Percentiles rank a stretch among this genome's conserved stretches.
Conservation (phyloP, 2,797 vertebrate species). For the Aplochiton taeniatus region DNA sequence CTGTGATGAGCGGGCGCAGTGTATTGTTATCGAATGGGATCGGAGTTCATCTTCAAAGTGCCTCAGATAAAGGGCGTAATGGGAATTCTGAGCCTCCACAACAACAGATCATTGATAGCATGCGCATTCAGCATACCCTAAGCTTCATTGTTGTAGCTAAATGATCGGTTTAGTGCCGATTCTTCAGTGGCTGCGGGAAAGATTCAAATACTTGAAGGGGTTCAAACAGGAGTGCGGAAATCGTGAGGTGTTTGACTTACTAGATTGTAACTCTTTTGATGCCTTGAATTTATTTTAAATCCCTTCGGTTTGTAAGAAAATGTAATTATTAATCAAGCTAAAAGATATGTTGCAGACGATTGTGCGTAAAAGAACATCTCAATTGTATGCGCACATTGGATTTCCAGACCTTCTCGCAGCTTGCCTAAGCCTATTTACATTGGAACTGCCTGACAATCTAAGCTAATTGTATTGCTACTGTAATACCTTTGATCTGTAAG, state of each 20-base stretch:
- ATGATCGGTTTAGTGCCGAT: conserved; percentile 62
- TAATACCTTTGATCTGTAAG: conserved; percentile 75
- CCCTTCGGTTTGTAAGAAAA: too few relatives aligned
- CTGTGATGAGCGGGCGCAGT: conserved; percentile 23
- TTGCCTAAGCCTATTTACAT: conserved; percentile 67
- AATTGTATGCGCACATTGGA: conserved; percentile 2
- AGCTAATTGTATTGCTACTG: conserved; percentile 74
- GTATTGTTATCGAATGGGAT: conserved; percentile 66
- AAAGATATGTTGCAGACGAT: too few relatives aligned
- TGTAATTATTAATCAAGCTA: too few relatives aligned
- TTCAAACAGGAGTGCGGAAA: conserved; percentile 11
- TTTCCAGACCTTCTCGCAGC: conserved; percentile 43
- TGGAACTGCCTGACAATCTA: conserved; percentile 60
- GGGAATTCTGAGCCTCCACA: conserved; percentile 43
- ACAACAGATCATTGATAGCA: conserved; percentile 66
- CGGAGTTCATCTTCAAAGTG: conserved; percentile 66
- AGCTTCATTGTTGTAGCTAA: conserved; percentile 71
- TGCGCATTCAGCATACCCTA: conserved; percentile 62
- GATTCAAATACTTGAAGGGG: conserved; percentile 23
- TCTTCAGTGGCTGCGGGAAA: conserved; percentile 42
- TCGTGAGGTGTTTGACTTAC: conserved; percentile 5
- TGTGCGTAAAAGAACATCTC: neutral
- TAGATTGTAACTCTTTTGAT: neutral
- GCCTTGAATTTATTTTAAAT: too few relatives aligned
- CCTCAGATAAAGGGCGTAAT: conserved; percentile 60